Base-by-base conservation (phyloP, 2,797 vertebrate species). In the Mycteria americana region DNA sequence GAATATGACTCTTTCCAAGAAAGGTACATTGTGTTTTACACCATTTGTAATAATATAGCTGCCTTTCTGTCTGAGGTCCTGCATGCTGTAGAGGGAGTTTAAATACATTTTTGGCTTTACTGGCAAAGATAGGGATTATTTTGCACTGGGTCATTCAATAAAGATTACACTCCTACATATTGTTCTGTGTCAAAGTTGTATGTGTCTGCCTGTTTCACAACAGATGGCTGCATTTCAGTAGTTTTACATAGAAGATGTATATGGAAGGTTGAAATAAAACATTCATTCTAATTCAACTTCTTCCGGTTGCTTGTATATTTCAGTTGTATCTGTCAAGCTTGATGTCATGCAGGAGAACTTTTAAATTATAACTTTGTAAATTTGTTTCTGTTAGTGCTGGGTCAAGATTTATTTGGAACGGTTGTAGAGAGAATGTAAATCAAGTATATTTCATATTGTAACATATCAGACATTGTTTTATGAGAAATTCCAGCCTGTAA, bases 201-300 rank as follows among this genome's bases (percentile, higher is more conserved):
- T 63, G 56, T 72, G 85, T 56, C 82, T 94, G 78, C 45, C 48
- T 89, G 72, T 63, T 93, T 88, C 78, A 83, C 84, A 95, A 91
- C 95, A 97, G 95, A 97, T 96, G 96, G 95, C 83, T 93, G 62
- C 50, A 84, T 75, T 95, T 96, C 93, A 81, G 59, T 57, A 43
- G n/a, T 69, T 87, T 92, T 88, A 65, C 64, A 88, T 4, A 88
- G 62, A 89, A 67, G 35, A 85, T 3, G 6, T 88, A 72, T 78
- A 84, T 3, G 11, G 68, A 78, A 85, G 27, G 46, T 51, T 86
- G 64, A 77, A 91, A 88, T 63, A 83, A 88, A 64, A 84, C 22
- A 75, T 72, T 88, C 2, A 7, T 81, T 83, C 69, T 77, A 93
- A 88, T 46, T 39, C 69, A 69, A 25, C 25, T 91, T 72, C 53